These are phyloP conservation scores for Clarias gariepinus DNA, from an alignment of 2,113 vertebrate genomes.

Conservation along the genomic window DNA sequence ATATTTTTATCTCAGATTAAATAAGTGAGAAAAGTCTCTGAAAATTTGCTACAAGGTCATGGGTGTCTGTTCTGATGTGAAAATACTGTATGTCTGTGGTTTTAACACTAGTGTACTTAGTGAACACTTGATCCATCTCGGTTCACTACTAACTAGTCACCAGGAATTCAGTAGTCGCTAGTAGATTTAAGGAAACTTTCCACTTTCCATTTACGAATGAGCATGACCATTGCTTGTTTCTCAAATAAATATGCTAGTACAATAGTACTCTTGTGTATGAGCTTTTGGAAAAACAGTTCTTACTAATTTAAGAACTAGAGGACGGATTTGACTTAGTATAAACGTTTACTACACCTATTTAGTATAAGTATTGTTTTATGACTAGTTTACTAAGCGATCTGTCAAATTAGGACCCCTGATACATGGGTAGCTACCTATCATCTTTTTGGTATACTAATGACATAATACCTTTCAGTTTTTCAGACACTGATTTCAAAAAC, in stretches of 20 bases:
- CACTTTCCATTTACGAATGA: background rate
- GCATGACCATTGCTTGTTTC: background rate
- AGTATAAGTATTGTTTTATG: background rate
- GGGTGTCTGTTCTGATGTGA: background rate
- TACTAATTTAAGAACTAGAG: background rate
- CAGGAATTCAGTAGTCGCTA: background rate
- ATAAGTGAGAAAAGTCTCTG: background rate
- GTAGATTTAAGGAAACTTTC: background rate
- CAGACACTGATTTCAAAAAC: background rate
- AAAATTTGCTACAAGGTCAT: background rate
- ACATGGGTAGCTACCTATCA: background rate
- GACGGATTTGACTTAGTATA: background rate
- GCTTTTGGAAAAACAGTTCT: background rate
- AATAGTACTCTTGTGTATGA: background rate
- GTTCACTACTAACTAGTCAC: background rate
- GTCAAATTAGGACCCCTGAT: background rate
- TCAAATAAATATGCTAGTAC: background rate
- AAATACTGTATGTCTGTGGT: background rate
- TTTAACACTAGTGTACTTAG: background rate
- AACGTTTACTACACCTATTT: background rate
- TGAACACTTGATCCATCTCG: background rate
- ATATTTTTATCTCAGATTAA: background rate
- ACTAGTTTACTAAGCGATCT: background rate
- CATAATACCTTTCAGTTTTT: background rate
- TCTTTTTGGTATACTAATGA: background rate